These are phyloP conservation scores for Chrysomela aeneicollis DNA, from an alignment of 2,888 invertebrate species.

Conservation along the genomic window DNA sequence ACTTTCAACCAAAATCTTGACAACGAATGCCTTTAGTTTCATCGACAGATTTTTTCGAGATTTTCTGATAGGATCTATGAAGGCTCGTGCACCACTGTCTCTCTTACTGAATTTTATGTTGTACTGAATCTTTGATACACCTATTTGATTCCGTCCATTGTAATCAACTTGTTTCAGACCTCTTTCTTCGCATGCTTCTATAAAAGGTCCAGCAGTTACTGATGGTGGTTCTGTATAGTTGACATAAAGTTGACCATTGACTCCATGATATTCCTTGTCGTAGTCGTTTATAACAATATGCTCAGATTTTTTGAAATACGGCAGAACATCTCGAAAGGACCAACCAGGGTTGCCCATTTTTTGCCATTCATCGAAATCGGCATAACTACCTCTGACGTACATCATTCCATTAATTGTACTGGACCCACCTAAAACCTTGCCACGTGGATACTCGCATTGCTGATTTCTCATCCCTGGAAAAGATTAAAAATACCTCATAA, in stretches of 20 bases:
- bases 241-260: conserved; percentile 65
- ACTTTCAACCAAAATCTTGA: conserved; percentile 26
- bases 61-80: conserved; percentile 22
- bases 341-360: conserved; percentile 74
- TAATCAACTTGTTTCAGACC: conserved; percentile 27
- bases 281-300: conserved; percentile 50
- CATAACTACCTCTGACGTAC: conserved; percentile 69
- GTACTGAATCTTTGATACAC: conserved; percentile 28
- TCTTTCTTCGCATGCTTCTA: conserved; percentile 63
- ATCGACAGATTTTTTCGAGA: conserved; percentile 55
- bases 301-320: conserved; percentile 79
- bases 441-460: conserved; percentile 61
- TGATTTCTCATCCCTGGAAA: conserved; percentile 49
- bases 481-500: not conserved
- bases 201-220: not conserved
- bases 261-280: conserved; percentile 30
- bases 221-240: conserved; percentile 21
- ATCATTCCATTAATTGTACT: conserved; percentile 82
- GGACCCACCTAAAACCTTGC: conserved; percentile 81
- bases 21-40: conserved; percentile 63
- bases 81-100: conserved; percentile 20
- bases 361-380: conserved; percentile 78
- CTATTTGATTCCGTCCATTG: conserved; percentile 20
- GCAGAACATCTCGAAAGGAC: conserved; percentile 72
- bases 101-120: conserved; percentile 25